Evolutionary conservation across 2,888 invertebrate genomes (phyloP), one percentile per base, ranked within the genome.

Genomic region (Erebia palarica): DNA sequence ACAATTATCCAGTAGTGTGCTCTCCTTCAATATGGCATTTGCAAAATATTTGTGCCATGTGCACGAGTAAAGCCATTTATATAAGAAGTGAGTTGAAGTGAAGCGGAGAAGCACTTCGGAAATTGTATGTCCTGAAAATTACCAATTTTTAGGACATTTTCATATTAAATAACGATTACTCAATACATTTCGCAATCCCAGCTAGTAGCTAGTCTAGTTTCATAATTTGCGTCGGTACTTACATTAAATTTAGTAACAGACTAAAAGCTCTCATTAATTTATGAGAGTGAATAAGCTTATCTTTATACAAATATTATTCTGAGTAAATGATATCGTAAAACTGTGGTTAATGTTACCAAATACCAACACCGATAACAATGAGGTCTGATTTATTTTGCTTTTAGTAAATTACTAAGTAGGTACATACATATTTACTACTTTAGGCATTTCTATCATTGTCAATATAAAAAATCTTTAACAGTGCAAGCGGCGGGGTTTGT

Each of bases 281-380:
- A 63, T 63, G 47, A 57, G 51, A 67, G 63, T 71, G 63, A 67
- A 67, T 71, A 63, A 57, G 36, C 63, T 70, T 65, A 65, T 61
- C 66, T 47, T 27, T 66, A 21, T 63, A 47, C 14, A 49, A 63
- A 49, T 63, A 47, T 63, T 63, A 36, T 36, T 36, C 36, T 36
- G 36, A 36, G 36, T 36, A 7, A 36, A 7, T 36, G 36, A 7
- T 36, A 5, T 36, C 36, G 36, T 36, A 36, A 36, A 36, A 36
- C 49, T 63, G 47, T 63, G 11, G 21, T 21, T 27, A 63, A 63
- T 49, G 18, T 27, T 63, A 21, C 63, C 21, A 63, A 63, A 47
- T 63, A 21, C 63, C 21, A 63, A 63, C 63, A 49, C 63, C 21
- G 63, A 63, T 49, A 63, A 47, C 61, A 44, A 63, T 21, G 44